Evolutionary conservation across 2,113 vertebrate genomes (phyloP).

Genomic region (Chaetodon auriga): DNA sequence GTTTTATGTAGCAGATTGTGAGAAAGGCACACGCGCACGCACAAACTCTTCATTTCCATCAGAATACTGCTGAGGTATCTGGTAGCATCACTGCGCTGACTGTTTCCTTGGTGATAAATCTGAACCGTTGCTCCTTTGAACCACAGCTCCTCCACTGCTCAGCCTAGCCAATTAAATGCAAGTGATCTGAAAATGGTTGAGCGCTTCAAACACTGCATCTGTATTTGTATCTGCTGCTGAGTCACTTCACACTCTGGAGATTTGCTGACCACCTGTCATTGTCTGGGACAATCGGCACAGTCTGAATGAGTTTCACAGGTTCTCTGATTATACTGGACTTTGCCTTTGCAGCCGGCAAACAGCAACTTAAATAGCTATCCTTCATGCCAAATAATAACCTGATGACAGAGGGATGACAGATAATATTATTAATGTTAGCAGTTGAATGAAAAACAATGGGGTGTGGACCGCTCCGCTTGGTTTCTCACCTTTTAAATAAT

Average conservation of each 20-base stretch:
- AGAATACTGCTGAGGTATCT: constrained; percentile 1
- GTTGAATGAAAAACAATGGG: background rate
- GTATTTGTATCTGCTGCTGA: background rate
- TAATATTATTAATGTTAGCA: background rate
- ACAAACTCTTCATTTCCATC: constrained; percentile 10
- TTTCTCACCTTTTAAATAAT: background rate
- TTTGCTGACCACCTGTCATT: constrained; percentile 4
- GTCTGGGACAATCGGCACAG: background rate
- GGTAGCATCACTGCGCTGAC: background rate
- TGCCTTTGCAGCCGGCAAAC: background rate
- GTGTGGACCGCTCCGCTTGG: background rate
- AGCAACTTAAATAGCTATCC: background rate
- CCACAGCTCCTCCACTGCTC: constrained; percentile 14
- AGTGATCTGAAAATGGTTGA: background rate
- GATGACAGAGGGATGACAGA: background rate
- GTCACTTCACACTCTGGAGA: constrained; percentile 21
- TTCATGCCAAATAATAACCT: background rate
- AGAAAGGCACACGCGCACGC: background rate
- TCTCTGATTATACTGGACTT: background rate
- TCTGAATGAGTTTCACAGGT: background rate
- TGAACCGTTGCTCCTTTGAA: constrained; percentile 15
- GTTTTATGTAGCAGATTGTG: background rate
- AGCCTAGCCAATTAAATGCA: constrained; percentile 16
- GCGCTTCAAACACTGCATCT: background rate
- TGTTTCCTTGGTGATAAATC: constrained; percentile 62